phyloP scores from a whole-genome alignment of 2,113 vertebrate genomes.

The Spheniscus mendiculus region DNA sequence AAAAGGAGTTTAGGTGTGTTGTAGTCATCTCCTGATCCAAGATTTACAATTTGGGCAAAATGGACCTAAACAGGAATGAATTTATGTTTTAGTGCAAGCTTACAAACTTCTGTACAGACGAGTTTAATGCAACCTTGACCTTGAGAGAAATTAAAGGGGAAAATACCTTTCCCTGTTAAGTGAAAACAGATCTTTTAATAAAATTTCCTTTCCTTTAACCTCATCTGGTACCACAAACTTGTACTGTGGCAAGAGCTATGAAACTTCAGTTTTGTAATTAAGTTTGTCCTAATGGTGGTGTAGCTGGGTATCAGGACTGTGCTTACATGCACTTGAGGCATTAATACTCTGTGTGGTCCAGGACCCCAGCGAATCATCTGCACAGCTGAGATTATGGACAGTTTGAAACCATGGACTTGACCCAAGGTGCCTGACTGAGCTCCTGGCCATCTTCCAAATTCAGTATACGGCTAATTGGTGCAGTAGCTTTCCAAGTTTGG shows the following conservation, averaged over 20 bases:
- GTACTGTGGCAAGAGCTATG: background rate
- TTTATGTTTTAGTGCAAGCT: background rate
- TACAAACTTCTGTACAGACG: rapidly evolving
- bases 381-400: background rate
- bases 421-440: background rate
- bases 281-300: background rate
- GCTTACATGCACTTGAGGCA: background rate
- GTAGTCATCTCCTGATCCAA: background rate
- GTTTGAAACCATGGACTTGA: background rate
- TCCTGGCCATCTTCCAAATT: background rate
- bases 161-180: background rate
- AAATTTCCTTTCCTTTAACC: background rate
- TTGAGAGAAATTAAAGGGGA: background rate
- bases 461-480: background rate
- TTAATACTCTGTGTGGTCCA: background rate
- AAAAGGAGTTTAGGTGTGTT: background rate
- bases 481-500: background rate
- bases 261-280: background rate
- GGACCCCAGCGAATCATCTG: background rate
- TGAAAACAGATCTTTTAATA: background rate
- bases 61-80: background rate
- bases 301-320: background rate
- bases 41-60: background rate
- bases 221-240: background rate
- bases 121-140: background rate